A percentile compares a stretch with the other conserved stretches of the same genome.
Evolutionary conservation across 2,113 vertebrate species (phyloP).

Genomic region (Erythrocebus patas): DNA sequence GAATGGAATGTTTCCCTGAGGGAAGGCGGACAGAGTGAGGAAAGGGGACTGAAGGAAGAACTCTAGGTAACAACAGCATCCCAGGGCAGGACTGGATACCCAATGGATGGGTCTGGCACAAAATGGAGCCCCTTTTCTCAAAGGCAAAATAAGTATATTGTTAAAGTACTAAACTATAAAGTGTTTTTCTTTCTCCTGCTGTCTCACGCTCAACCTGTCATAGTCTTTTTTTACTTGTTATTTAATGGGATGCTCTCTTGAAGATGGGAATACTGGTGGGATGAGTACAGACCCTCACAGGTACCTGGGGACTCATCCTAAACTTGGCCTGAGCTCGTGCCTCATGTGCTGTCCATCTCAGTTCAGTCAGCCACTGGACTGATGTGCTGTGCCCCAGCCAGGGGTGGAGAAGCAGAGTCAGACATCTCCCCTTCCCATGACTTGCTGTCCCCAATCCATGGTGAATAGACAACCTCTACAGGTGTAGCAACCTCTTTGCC

Average conservation of each 20-base stretch:
- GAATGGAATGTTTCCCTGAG: neutral
- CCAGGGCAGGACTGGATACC: neutral
- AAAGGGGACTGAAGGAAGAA: neutral
- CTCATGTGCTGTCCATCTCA: neutral
- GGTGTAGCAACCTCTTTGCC: neutral
- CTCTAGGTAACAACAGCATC: neutral
- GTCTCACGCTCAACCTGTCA: neutral
- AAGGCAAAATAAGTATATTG: neutral
- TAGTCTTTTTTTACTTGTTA: neutral
- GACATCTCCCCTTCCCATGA: neutral
- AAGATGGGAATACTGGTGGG: too few relatives aligned
- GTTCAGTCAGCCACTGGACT: neutral
- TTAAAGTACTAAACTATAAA: neutral
- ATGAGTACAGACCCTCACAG: too few relatives aligned
- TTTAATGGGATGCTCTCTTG: neutral
- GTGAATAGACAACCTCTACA: neutral
- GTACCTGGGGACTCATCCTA: too few relatives aligned
- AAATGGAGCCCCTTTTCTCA: neutral
- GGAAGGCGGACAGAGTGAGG: neutral
- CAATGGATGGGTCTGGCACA: neutral
- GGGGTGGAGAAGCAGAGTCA: neutral
- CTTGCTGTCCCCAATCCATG: neutral
- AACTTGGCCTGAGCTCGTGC: neutral
- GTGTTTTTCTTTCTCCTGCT: neutral
- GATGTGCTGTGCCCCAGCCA: neutral